Conservation (phyloP, 1,140 invertebrate genomes). For the Sipha flava region DNA sequence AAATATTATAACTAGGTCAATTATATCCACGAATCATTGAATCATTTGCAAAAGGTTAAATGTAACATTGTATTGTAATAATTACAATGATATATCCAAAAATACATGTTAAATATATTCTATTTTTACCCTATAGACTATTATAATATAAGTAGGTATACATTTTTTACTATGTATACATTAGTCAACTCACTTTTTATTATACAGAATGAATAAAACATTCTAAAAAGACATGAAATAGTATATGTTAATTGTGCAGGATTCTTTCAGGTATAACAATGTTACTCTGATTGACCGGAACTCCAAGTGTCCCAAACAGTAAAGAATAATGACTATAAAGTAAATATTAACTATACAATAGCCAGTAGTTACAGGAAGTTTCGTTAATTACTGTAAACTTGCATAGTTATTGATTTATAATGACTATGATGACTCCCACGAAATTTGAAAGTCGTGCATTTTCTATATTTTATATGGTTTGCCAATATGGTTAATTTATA, state of each 20-base stretch:
- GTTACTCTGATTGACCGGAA: constrained; percentile 12
- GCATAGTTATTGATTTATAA: background rate
- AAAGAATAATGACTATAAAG: background rate
- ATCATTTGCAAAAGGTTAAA: too few species aligned
- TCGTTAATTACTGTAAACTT: background rate
- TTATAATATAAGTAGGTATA: background rate
- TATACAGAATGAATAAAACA: background rate
- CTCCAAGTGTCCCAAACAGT: background rate
- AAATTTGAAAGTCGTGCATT: background rate
- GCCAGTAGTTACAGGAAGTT: background rate
- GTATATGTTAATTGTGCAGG: background rate
- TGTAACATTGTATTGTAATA: too few species aligned
- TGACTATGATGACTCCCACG: background rate
- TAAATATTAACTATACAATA: background rate
- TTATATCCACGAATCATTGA: too few species aligned
- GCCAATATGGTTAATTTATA: background rate
- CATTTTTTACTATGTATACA: background rate
- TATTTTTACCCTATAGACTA: too few species aligned
- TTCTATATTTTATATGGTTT: background rate
- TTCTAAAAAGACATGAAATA: background rate
- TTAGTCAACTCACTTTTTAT: background rate
- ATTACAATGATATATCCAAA: too few species aligned
- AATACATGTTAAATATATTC: too few species aligned
- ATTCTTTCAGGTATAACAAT: background rate
- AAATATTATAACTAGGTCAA: too few species aligned